Base-by-base conservation (phyloP, 2,113 vertebrate genomes). In the Acanthisitta chloris region DNA sequence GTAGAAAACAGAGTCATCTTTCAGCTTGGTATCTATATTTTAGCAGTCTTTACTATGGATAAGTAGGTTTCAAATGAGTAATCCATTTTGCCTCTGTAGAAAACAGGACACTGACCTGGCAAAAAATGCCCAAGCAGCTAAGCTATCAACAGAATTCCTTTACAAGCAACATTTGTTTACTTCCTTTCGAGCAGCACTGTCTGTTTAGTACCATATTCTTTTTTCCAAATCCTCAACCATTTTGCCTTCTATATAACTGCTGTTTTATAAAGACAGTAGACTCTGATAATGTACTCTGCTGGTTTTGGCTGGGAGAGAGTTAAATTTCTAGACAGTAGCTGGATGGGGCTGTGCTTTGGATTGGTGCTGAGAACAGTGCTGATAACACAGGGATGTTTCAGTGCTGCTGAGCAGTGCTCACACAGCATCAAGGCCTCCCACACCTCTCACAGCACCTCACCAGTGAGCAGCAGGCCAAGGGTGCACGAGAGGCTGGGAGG, bases 391-490 rank as follows among this genome's bases (percentile, higher is more conserved):
- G 3, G 25, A n/a, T 85, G 59, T 71, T 88, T 74, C n/a, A 9
- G 19, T 16, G n/a, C 0, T 45, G 70, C 28, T 36, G 16, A 84
- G 79, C 42, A 57, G n/a, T 1, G 9, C 55, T 81, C 33, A 42
- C 36, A 43, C 11, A 77, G 28, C n/a, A 13, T 28, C 58, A 83
- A 89, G 42, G 62, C 14, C 25, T 54, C 12, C 70, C 59, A 33
- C 74, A 36, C 59, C 79, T n/a, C 71, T 71, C 70, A 45, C 7
- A 4, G 4, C 17, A 12, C 3, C 3, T 10, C 24, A 61, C 2
- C 38, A 45, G 28, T 0, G 0, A 45, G 38, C 2, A 62, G 51
- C 2, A 62, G 51, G 31, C 36, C 29, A 8, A 31, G 9, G 16
- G 14, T 28, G 28, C 12, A 58, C 42, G 42, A 31, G 28, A 48